phyloP scores from a whole-genome alignment of 2,797 vertebrate species.

The Myripristis jacobus region DNA sequence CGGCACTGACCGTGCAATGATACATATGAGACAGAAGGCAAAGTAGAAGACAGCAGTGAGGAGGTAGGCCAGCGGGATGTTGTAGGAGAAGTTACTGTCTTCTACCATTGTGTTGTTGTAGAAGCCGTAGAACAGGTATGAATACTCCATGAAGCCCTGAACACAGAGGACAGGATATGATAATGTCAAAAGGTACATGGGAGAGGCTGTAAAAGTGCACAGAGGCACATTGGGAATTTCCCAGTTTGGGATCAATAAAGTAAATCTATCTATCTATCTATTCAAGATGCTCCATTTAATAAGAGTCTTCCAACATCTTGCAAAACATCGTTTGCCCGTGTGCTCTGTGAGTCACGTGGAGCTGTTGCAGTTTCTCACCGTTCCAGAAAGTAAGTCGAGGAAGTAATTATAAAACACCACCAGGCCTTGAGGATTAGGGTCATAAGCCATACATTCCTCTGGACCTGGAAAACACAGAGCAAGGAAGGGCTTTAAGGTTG shows the following conservation, averaged over 20 bases:
- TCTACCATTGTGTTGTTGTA: constrained; percentile 81
- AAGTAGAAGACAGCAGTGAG: constrained; percentile 83
- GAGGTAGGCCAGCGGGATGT: constrained; percentile 87
- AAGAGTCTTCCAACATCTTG: not conserved
- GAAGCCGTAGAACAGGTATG: constrained; percentile 91
- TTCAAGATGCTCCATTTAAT: not conserved
- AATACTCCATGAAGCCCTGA: constrained; percentile 91
- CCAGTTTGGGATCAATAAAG: too few species aligned
- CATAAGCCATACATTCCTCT: constrained; percentile 68
- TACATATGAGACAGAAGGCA: constrained; percentile 85
- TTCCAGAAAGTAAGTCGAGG: constrained; percentile 88
- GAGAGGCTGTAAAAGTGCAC: not conserved
- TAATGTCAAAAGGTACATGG: not conserved
- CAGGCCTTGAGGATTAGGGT: constrained; percentile 76
- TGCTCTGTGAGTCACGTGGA: not conserved
- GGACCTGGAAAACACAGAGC: constrained; percentile 63
- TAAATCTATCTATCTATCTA: too few species aligned
- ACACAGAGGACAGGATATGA: not conserved
- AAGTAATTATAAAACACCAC: constrained; percentile 82
- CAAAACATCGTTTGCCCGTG: not conserved
- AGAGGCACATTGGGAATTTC: too few species aligned
- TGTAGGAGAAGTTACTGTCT: constrained; percentile 78
- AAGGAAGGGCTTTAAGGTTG: constrained; percentile 7
- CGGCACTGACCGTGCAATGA: constrained; percentile 84
- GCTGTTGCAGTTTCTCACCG: constrained; percentile 74